Conservation (phyloP, 2,888 invertebrate species). For the Cataglyphis cursor region DNA sequence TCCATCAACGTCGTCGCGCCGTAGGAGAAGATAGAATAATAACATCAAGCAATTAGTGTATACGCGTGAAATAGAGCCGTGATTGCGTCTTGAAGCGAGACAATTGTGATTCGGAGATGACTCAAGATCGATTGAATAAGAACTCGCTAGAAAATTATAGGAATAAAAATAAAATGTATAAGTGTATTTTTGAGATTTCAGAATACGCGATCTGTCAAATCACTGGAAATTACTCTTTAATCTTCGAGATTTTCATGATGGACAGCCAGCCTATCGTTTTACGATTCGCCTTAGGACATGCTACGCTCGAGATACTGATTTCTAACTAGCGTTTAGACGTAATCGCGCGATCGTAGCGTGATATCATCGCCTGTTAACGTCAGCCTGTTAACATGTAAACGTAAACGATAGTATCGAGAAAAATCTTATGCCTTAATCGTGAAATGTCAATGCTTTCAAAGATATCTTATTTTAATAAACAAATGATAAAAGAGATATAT, state of each 20-base stretch:
- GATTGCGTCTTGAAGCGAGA: neutral
- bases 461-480: neutral
- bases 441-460: neutral
- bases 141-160: neutral
- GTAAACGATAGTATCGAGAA: constrained; percentile 55
- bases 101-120: neutral
- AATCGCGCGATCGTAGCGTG: constrained; percentile 75
- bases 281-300: constrained; percentile 51
- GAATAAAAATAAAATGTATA: neutral
- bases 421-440: neutral
- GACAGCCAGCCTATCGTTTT: constrained; percentile 30
- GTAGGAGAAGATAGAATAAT: neutral
- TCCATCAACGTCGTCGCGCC: neutral
- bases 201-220: constrained; percentile 33
- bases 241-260: constrained; percentile 68
- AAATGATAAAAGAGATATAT: neutral
- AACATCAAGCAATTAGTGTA: constrained; percentile 5
- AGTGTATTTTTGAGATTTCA: constrained; percentile 15
- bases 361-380: constrained; percentile 61
- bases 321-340: constrained; percentile 79
- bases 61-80: neutral
- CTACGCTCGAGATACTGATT: constrained; percentile 74
- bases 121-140: neutral
- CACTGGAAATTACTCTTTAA: constrained; percentile 68
- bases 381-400: constrained; percentile 54